These are phyloP conservation scores for Mongoloraphidia duomilia DNA, from an alignment of 2,888 invertebrate species.

Conservation along the genomic window DNA sequence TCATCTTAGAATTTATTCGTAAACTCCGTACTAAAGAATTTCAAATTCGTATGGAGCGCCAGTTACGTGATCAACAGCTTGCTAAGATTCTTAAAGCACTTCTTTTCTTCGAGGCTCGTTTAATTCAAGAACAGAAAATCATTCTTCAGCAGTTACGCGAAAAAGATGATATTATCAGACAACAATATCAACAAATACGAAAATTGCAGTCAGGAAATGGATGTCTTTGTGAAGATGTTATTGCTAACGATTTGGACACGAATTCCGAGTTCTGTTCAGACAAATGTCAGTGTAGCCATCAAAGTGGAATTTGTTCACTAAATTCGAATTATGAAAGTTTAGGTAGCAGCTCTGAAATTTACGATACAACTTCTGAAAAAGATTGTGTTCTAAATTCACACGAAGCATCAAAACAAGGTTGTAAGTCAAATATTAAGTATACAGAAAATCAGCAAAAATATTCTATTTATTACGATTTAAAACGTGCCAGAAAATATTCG, in stretches of 20 bases:
- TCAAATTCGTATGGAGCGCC: constrained; percentile 43
- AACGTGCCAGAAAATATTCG: constrained; percentile 19
- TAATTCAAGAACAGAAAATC: constrained; percentile 57
- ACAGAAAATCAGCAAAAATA: constrained; percentile 24
- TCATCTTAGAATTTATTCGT: constrained; percentile 48
- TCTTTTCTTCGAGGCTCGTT: constrained; percentile 53
- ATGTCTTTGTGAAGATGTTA: constrained; percentile 23
- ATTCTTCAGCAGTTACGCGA: constrained; percentile 52
- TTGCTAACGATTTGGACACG: constrained; percentile 25
- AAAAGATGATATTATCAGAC: constrained; percentile 55
- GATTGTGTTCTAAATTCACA: constrained; percentile 7
- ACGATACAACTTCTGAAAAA: constrained; percentile 25
- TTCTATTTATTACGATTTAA: constrained; percentile 18
- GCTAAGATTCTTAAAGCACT: constrained; percentile 54
- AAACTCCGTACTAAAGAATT: constrained; percentile 44
- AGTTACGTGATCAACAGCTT: constrained; percentile 53
- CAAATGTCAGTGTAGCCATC: constrained; percentile 19
- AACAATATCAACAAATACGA: constrained; percentile 53
- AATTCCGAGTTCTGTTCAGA: constrained; percentile 28
- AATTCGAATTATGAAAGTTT: constrained; percentile 28
- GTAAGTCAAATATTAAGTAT: constrained; percentile 9
- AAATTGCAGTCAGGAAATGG: constrained; percentile 37
- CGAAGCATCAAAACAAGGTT: too few species aligned
- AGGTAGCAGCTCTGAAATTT: constrained; percentile 29
- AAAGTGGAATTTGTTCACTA: constrained; percentile 18